These are phyloP conservation scores for Chondrilla cf. caribensis DNA, from an alignment of 37 sponge, comb jelly and placozoan genomes.

Conservation along the genomic window DNA sequence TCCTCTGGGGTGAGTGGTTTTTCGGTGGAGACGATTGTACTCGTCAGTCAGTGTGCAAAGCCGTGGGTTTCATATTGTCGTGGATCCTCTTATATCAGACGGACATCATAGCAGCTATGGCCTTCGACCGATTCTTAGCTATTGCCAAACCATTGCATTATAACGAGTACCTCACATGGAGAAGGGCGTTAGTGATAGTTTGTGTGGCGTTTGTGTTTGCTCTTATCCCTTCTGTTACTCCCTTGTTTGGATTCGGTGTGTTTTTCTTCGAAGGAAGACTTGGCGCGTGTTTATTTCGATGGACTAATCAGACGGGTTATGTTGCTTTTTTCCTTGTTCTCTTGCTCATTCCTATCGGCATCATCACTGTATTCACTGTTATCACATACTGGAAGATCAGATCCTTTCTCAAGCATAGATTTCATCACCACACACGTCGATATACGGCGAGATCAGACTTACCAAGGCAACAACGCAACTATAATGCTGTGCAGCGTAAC, in stretches of 20 bases:
- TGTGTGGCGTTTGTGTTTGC: not conserved
- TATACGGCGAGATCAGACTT: not conserved
- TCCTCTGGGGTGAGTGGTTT: constrained; percentile 18
- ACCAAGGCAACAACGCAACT: not conserved
- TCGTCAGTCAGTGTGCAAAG: constrained; percentile 24
- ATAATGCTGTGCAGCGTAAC: not conserved
- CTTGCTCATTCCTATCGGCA: constrained; percentile 4
- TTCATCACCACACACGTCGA: constrained; percentile 2
- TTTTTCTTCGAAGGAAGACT: not conserved
- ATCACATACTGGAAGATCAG: constrained; percentile 27
- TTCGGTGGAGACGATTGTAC: constrained; percentile 24
- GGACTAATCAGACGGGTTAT: constrained; percentile 14
- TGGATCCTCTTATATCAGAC: not conserved
- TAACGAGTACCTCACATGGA: not conserved
- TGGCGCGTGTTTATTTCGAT: constrained; percentile 35
- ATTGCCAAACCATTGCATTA: constrained; percentile 27
- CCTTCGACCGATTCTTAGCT: constrained; percentile 37
- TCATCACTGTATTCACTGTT: constrained; percentile 19
- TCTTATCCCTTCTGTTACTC: constrained; percentile 8
- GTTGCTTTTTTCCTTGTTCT: constrained; percentile 6
- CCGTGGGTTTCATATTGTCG: constrained; percentile 13
- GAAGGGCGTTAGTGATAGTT: not conserved
- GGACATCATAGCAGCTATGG: constrained; percentile 16
- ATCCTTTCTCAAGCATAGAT: constrained; percentile 11
- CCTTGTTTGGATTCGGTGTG: constrained; percentile 38